These are phyloP conservation scores for Rhopalosiphum maidis DNA, from an alignment of 1,140 invertebrate genomes.

Conservation along the genomic window DNA sequence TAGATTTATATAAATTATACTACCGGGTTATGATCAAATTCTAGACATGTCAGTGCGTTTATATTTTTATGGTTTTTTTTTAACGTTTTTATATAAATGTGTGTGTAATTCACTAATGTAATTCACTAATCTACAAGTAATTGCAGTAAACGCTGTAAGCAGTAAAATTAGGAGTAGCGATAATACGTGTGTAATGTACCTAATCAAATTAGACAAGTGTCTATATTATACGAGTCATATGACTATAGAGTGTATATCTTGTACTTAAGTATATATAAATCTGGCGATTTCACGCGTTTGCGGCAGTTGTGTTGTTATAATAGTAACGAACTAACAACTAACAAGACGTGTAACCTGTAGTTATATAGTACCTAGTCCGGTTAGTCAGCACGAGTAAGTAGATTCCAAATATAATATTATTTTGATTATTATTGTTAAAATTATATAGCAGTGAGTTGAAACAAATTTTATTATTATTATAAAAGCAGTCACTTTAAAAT, in stretches of 20 bases:
- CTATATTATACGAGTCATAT: not conserved
- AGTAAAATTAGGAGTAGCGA: not conserved
- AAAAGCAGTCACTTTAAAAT: not conserved
- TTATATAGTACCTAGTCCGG: not conserved
- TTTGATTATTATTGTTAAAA: not conserved
- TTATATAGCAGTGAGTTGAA: not conserved
- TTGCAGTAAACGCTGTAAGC: not conserved
- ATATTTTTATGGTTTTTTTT: not conserved
- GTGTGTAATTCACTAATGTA: not conserved
- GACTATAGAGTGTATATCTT: not conserved
- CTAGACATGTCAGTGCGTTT: not conserved
- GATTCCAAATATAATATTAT: not conserved
- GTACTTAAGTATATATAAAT: not conserved
- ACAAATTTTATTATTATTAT: not conserved
- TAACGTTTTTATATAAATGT: not conserved
- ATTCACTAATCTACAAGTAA: not conserved
- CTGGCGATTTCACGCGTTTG: not conserved
- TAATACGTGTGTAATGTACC: not conserved
- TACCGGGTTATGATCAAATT: not conserved
- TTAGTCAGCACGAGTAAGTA: not conserved
- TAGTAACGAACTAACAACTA: not conserved
- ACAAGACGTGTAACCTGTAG: not conserved
- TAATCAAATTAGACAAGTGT: not conserved
- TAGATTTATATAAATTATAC: not conserved
- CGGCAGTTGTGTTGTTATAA: not conserved